phyloP scores from a whole-genome alignment of 2,113 vertebrate genomes.

The Phaetusa simplex region DNA sequence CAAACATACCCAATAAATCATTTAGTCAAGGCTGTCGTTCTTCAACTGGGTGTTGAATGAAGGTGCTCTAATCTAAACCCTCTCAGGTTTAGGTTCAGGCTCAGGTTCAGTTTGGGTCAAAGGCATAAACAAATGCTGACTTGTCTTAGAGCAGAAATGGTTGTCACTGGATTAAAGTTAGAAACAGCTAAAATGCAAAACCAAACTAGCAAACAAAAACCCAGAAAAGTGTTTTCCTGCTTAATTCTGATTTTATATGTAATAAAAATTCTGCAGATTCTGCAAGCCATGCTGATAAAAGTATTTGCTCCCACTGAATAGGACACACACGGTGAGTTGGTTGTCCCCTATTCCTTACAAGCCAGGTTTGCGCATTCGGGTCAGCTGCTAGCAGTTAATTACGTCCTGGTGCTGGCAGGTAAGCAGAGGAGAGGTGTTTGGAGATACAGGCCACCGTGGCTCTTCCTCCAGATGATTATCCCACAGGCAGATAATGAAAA shows the following conservation, averaged over 20 bases:
- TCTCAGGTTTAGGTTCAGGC: background rate
- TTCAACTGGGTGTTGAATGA: background rate
- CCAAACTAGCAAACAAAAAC: background rate
- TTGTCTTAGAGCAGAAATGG: background rate
- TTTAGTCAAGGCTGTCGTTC: background rate
- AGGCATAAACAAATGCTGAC: background rate
- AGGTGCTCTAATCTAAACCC: background rate
- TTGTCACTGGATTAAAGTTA: background rate
- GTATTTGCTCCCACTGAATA: background rate
- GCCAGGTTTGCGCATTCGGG: background rate
- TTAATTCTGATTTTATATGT: background rate
- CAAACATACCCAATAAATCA: background rate
- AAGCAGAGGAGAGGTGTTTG: background rate
- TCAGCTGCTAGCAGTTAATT: background rate
- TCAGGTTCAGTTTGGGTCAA: background rate
- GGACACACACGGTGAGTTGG: background rate
- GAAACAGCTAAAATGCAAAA: background rate
- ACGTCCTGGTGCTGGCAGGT: background rate
- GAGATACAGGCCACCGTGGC: background rate
- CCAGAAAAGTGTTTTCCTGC: background rate
- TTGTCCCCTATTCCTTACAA: background rate
- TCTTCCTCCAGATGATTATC: background rate
- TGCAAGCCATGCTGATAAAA: background rate
- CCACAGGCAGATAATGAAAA: background rate
- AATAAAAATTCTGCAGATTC: background rate